Evolutionary conservation across 2,888 invertebrate species (phyloP).

Genomic region (Thelaira solivaga): DNA sequence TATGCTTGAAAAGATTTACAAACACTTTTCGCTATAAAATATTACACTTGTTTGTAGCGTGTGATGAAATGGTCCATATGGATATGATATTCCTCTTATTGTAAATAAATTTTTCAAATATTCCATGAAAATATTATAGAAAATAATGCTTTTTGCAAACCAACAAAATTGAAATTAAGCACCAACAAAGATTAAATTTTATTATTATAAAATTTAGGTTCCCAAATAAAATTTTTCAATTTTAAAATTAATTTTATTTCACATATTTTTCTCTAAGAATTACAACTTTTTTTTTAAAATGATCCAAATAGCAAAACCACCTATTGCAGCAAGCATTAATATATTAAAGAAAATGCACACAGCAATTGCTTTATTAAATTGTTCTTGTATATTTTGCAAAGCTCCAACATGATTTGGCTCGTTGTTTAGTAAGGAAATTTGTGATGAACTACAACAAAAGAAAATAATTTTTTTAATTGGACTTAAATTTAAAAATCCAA

Average conservation of each 20-base stretch:
- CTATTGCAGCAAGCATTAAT: background rate
- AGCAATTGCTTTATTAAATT: background rate
- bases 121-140: no score
- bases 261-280: background rate
- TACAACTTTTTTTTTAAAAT: background rate
- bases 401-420: background rate
- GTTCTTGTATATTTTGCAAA: background rate
- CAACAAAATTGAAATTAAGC: no score
- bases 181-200: no score
- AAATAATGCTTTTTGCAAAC: no score
- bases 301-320: slow-evolving; percentile 7
- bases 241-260: no score
- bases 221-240: background rate
- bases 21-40: no score
- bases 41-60: no score
- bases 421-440: background rate
- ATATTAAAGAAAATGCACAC: slow-evolving; percentile 23
- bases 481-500: background rate
- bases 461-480: background rate
- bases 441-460: background rate
- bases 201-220: no score
- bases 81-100: no score
- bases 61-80: no score
- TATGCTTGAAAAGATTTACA: no score
- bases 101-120: no score